Conservation (phyloP, 2,888 invertebrate genomes). For the Epinotia nisella region DNA sequence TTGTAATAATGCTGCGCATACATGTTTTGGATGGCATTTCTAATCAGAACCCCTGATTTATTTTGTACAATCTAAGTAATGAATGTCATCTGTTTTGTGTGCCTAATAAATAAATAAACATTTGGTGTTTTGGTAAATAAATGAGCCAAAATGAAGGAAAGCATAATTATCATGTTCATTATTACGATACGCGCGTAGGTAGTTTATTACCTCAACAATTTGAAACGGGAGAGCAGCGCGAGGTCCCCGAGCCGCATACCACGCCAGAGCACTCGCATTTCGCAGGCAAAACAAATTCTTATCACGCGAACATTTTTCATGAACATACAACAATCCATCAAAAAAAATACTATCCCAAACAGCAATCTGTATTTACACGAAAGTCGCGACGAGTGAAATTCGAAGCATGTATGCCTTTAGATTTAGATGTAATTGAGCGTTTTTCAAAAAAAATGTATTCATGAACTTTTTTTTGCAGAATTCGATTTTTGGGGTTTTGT, state of each 20-base stretch:
- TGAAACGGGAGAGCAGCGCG: neutral
- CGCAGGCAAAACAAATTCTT: neutral
- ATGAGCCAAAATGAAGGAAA: no score
- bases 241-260: neutral
- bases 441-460: no score
- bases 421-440: neutral
- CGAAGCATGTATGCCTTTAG: neutral
- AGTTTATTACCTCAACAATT: constrained; percentile 8
- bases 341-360: neutral
- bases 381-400: neutral
- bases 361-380: neutral
- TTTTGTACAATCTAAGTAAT: no score
- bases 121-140: no score
- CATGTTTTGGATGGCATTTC: no score
- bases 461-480: no score
- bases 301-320: neutral
- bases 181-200: neutral
- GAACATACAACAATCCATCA: constrained; percentile 4
- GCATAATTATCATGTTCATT: constrained; percentile 7
- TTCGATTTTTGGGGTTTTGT: no score
- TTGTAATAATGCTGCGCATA: no score
- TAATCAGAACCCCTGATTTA: no score
- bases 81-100: no score
- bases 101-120: no score
- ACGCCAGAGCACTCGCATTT: neutral